Evolutionary conservation across 2,888 invertebrate species (phyloP).

Genomic region (Tanypteryx hageni): DNA sequence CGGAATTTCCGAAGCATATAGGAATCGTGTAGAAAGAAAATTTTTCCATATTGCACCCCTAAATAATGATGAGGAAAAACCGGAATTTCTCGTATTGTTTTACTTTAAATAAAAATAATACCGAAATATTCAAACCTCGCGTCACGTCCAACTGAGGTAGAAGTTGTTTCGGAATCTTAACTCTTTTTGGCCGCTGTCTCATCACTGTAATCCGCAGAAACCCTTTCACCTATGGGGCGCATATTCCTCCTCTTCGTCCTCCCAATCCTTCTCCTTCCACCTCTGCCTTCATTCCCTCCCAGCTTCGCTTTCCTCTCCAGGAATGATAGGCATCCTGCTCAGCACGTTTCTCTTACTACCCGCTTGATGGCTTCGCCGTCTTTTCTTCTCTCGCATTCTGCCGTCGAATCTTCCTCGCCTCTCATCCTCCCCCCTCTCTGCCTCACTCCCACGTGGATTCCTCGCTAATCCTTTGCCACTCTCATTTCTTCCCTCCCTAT

Average conservation of each 20-base stretch:
- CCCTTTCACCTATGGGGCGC: not conserved
- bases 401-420: not conserved
- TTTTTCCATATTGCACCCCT: too few relatives aligned
- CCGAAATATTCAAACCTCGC: too few relatives aligned
- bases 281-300: not conserved
- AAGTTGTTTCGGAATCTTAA: too few relatives aligned
- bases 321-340: slow-evolving; percentile 50
- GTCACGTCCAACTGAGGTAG: too few relatives aligned
- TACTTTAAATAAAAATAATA: too few relatives aligned
- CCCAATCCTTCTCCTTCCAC: not conserved
- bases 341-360: slow-evolving; percentile 36
- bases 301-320: not conserved
- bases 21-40: too few relatives aligned
- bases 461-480: slow-evolving; percentile 44
- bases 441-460: slow-evolving; percentile 12
- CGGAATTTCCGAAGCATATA: too few relatives aligned
- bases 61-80: too few relatives aligned
- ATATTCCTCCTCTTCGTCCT: not conserved
- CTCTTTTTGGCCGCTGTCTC: not conserved
- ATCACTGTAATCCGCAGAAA: not conserved
- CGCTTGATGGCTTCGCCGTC: not conserved
- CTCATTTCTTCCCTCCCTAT: slow-evolving; percentile 16
- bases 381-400: slow-evolving; percentile 22
- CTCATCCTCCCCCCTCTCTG: not conserved
- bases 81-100: too few relatives aligned